Conservation (phyloP, 2,113 vertebrate genomes). For the Plotosus lineatus region DNA sequence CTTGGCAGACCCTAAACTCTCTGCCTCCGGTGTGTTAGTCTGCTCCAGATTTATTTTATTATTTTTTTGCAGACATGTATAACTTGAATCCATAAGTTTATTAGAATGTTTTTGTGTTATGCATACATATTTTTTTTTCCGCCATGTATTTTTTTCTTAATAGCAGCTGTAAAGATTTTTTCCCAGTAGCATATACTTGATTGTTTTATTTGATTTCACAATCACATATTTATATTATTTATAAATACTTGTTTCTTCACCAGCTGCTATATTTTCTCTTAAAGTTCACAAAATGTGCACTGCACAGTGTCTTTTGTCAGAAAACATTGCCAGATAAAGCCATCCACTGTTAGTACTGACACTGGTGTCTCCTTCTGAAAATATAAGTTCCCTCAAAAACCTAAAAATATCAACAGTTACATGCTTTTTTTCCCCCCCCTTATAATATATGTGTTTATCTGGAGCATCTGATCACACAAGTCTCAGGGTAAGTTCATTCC, state of each 20-base stretch:
- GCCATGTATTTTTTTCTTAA: too few relatives aligned
- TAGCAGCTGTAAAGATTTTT: too few relatives aligned
- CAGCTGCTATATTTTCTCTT: not conserved
- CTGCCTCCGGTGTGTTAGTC: not conserved
- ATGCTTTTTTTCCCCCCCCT: too few relatives aligned
- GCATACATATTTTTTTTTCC: not conserved
- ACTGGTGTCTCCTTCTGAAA: not conserved
- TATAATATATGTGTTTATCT: too few relatives aligned
- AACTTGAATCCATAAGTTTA: not conserved
- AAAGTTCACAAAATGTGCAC: not conserved
- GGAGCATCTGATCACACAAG: not conserved
- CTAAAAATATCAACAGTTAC: not conserved
- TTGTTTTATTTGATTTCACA: not conserved
- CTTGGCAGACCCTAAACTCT: not conserved
- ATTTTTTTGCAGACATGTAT: not conserved
- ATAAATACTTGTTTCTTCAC: too few relatives aligned
- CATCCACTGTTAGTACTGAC: not conserved
- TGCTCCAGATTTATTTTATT: not conserved
- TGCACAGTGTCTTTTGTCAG: not conserved
- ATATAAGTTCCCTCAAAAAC: not conserved
- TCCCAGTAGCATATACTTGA: not conserved
- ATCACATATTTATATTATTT: too few relatives aligned
- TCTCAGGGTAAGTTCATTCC: not conserved
- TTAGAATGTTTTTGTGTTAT: constrained; percentile 15
- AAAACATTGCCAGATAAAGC: too few relatives aligned